Evolutionary conservation across 1,140 invertebrate species (phyloP).

Genomic region (Eumaeus atala): DNA sequence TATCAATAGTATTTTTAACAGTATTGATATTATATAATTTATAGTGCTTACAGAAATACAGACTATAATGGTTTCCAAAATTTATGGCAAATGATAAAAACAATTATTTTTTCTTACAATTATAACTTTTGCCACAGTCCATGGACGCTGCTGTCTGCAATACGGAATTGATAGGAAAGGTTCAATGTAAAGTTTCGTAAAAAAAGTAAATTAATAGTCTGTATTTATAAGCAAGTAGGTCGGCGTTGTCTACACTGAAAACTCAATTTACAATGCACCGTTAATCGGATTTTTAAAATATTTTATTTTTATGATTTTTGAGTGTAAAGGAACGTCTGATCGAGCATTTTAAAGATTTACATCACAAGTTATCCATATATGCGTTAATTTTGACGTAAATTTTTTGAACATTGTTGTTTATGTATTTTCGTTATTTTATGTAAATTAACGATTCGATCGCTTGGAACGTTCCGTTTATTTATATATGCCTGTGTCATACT

Average conservation of each 20-base stretch:
- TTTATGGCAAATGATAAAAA: background rate
- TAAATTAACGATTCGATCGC: too few relatives aligned
- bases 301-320: slow-evolving; percentile 31
- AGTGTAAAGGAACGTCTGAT: slow-evolving; percentile 20
- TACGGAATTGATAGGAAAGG: too few relatives aligned
- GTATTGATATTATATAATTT: background rate
- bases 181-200: too few relatives aligned
- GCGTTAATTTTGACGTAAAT: too few relatives aligned
- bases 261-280: slow-evolving; percentile 28
- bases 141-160: too few relatives aligned
- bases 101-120: too few relatives aligned
- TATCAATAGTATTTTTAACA: slow-evolving; percentile 8
- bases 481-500: slow-evolving; percentile 62
- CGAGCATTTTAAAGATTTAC: background rate
- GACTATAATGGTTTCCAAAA: background rate
- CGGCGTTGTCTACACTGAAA: background rate
- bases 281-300: slow-evolving; percentile 49
- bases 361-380: background rate
- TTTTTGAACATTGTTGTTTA: too few relatives aligned
- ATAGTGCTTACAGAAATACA: background rate
- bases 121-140: too few relatives aligned
- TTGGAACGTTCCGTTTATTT: slow-evolving; percentile 26
- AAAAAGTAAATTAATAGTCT: background rate
- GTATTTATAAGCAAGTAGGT: background rate
- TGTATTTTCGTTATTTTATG: too few relatives aligned